Percentiles rank a stretch among this genome's conserved stretches.
Conservation (phyloP, 1,140 invertebrate genomes). For the Apis dorsata region DNA sequence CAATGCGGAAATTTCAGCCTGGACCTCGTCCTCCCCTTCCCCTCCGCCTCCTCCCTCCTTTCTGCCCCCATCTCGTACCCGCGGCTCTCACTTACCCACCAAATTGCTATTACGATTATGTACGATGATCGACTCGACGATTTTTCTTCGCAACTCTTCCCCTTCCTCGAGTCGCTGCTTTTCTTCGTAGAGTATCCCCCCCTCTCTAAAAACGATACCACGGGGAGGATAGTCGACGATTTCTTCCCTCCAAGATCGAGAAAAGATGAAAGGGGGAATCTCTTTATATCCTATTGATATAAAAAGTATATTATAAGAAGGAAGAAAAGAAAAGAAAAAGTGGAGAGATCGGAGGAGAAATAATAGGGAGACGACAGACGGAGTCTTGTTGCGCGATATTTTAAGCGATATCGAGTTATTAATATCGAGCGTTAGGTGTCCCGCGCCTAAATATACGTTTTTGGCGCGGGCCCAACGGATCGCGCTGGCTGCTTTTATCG, state of each 20-base stretch:
- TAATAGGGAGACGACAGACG: constrained; percentile 61
- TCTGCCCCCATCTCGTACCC: neutral
- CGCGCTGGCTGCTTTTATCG: constrained; percentile 59
- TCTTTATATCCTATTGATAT: neutral
- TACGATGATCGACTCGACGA: no score
- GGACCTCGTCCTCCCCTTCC: constrained; percentile 51
- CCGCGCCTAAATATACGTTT: constrained; percentile 62
- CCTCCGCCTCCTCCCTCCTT: no score
- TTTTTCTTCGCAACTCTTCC: no score
- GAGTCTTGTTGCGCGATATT: constrained; percentile 64
- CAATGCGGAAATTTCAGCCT: constrained; percentile 77
- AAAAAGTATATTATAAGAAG: neutral
- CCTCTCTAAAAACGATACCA: no score
- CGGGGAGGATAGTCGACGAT: no score
- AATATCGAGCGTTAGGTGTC: constrained; percentile 58
- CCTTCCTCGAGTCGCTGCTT: no score
- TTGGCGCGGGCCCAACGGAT: constrained; percentile 57
- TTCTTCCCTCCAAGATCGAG: no score
- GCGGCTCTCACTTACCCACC: no score
- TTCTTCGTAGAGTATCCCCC: no score
- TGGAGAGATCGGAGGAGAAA: constrained; percentile 31
- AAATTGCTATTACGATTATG: no score
- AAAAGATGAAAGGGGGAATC: neutral
- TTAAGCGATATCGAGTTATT: constrained; percentile 66
- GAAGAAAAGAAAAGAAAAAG: neutral